A percentile compares a stretch with the other conserved stretches of the same genome.
Conservation (phyloP, 53 echinoderm and acorn worm genomes). For the Zoroaster sp. region DNA sequence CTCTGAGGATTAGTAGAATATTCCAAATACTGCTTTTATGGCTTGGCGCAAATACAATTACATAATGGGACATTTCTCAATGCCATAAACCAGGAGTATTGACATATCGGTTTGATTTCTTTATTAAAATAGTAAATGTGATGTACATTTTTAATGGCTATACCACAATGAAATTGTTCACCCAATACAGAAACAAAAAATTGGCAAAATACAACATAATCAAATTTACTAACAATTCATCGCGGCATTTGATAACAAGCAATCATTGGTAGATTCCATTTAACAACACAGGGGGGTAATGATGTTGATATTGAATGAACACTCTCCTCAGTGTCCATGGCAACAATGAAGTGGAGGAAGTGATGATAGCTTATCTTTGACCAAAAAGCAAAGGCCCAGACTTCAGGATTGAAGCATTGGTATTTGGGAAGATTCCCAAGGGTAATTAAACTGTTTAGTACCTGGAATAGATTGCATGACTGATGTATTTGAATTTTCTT, state of each 20-base stretch:
- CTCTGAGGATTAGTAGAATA: conserved; percentile 1
- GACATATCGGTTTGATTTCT: background rate
- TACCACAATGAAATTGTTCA: too few species aligned
- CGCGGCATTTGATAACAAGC: background rate
- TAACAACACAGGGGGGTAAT: conserved; percentile 4
- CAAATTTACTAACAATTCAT: background rate
- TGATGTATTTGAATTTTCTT: too few species aligned
- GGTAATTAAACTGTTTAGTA: background rate
- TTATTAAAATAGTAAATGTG: too few species aligned
- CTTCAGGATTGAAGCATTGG: background rate
- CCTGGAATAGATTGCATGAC: too few species aligned
- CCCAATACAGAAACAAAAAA: background rate
- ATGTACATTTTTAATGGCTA: too few species aligned
- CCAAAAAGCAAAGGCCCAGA: background rate
- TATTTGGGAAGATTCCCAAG: background rate
- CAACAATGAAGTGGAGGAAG: conserved; percentile 36
- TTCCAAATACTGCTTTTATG: conserved; percentile 11
- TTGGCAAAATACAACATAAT: background rate
- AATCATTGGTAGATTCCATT: conserved; percentile 2
- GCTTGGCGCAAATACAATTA: conserved; percentile 15
- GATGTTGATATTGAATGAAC: background rate
- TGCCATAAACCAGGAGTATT: background rate
- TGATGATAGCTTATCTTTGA: conserved; percentile 23
- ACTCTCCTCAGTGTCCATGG: background rate
- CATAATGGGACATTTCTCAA: background rate